phyloP scores from a whole-genome alignment of 1,140 invertebrate genomes.

The Zelostemma sp. region DNA sequence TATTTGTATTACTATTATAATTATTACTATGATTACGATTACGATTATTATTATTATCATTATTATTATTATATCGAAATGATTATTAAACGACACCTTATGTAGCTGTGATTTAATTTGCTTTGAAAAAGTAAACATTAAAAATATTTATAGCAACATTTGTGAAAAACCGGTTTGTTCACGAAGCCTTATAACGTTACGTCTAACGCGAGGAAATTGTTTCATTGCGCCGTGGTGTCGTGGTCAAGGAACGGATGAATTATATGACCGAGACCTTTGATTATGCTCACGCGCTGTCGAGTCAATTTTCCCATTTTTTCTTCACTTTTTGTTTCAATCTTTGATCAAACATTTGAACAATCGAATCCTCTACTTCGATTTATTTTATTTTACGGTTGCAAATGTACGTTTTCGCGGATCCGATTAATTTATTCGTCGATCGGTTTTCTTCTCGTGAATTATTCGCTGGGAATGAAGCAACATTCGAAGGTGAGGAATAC shows the following conservation, averaged over 20 bases:
- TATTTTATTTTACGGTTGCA: too few species aligned
- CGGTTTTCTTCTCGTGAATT: not conserved
- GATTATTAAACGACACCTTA: slow-evolving; percentile 67
- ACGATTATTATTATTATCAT: slow-evolving; percentile 45
- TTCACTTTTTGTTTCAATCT: too few species aligned
- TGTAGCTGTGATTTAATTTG: slow-evolving; percentile 72
- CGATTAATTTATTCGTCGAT: not conserved
- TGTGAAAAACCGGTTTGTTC: slow-evolving; percentile 45
- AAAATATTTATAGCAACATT: slow-evolving; percentile 70
- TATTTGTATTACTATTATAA: slow-evolving; percentile 53
- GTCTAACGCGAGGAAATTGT: slow-evolving; percentile 47
- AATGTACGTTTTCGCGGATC: not conserved
- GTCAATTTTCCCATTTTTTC: not conserved
- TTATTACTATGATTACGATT: slow-evolving; percentile 53
- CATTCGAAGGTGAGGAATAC: slow-evolving; percentile 21
- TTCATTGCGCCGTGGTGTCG: slow-evolving; percentile 48
- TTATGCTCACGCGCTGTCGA: slow-evolving; percentile 43
- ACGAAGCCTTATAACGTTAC: slow-evolving; percentile 36
- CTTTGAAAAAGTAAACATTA: slow-evolving; percentile 71
- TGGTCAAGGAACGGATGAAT: slow-evolving; percentile 23
- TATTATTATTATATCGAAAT: slow-evolving; percentile 1
- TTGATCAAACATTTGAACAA: too few species aligned
- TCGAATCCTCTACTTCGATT: too few species aligned
- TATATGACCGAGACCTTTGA: slow-evolving; percentile 51
- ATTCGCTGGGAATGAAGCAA: slow-evolving; percentile 9